Evolutionary conservation across 2,888 invertebrate genomes (phyloP).

Genomic region (Ypsolopha scabrella): DNA sequence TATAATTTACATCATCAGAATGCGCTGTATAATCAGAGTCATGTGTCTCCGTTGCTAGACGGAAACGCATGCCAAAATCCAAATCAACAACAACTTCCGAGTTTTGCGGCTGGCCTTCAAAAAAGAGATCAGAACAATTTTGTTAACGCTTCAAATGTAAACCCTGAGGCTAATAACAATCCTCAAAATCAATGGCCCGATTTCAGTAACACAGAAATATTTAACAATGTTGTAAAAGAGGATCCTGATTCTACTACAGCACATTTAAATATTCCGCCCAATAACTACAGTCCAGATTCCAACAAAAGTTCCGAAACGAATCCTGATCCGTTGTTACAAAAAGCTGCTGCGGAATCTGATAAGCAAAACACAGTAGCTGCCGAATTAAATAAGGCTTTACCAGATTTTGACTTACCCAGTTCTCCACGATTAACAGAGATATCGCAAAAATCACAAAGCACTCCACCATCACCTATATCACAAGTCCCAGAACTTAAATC

Average conservation of each 20-base stretch:
- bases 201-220: conserved; percentile 51
- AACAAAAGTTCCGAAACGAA: conserved; percentile 58
- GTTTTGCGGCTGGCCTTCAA: conserved; percentile 50
- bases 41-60: conserved; percentile 64
- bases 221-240: conserved; percentile 73
- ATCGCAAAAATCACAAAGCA: conserved; percentile 50
- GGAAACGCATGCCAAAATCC: conserved; percentile 42
- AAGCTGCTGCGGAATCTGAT: conserved; percentile 33
- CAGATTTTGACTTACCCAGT: conserved; percentile 58
- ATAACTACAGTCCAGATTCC: conserved; percentile 65
- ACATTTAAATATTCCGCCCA: conserved; percentile 54
- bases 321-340: conserved; percentile 39
- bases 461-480: conserved; percentile 49
- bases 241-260: conserved; percentile 83
- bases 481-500: conserved; percentile 52
- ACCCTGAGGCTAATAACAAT: conserved; percentile 18
- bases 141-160: conserved; percentile 7
- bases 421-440: conserved; percentile 58
- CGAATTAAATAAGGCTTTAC: conserved; percentile 37
- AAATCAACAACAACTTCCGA: conserved; percentile 53
- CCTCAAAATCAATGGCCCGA: conserved; percentile 58
- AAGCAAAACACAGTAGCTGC: conserved; percentile 30
- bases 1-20: conserved; percentile 77
- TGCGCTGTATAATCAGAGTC: conserved; percentile 68
- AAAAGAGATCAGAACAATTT: conserved; percentile 35